These are phyloP conservation scores for Limanda limanda DNA, from an alignment of 2,113 vertebrate genomes.

Conservation along the genomic window DNA sequence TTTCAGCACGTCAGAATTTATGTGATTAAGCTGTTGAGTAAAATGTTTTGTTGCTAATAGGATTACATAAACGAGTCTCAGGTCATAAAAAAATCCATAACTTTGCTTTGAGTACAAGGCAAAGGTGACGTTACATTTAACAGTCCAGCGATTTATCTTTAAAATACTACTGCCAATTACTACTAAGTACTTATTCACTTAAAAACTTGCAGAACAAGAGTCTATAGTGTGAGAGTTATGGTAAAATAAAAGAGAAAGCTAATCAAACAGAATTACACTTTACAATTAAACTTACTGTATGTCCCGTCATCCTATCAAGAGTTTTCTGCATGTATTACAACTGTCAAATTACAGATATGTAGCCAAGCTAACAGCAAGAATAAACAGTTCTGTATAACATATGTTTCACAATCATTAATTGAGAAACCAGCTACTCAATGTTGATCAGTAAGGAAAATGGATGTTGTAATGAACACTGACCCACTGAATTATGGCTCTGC, in stretches of 20 bases:
- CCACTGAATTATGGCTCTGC: conserved; percentile 89
- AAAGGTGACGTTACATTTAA: neutral
- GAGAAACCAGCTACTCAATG: neutral
- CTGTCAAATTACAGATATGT: neutral
- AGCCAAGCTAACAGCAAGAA: neutral
- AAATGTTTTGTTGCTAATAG: neutral
- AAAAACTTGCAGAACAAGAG: neutral
- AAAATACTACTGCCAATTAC: neutral
- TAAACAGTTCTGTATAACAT: neutral
- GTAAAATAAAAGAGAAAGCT: too few relatives aligned
- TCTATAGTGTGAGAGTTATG: neutral
- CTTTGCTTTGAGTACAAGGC: neutral
- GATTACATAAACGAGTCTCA: neutral
- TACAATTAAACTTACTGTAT: neutral
- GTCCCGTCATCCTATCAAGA: neutral
- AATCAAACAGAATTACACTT: too few relatives aligned
- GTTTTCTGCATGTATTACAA: neutral
- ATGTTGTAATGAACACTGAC: conserved; percentile 54
- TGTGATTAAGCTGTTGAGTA: neutral
- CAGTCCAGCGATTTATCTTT: neutral
- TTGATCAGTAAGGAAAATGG: conserved; percentile 1
- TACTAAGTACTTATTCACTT: neutral
- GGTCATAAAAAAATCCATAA: neutral
- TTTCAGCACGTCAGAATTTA: neutral
- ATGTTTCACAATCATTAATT: neutral